Percentiles rank a stretch among this genome's conserved stretches.
phyloP scores from a whole-genome alignment of 2,888 invertebrate species.

The Sinelater perroti region DNA sequence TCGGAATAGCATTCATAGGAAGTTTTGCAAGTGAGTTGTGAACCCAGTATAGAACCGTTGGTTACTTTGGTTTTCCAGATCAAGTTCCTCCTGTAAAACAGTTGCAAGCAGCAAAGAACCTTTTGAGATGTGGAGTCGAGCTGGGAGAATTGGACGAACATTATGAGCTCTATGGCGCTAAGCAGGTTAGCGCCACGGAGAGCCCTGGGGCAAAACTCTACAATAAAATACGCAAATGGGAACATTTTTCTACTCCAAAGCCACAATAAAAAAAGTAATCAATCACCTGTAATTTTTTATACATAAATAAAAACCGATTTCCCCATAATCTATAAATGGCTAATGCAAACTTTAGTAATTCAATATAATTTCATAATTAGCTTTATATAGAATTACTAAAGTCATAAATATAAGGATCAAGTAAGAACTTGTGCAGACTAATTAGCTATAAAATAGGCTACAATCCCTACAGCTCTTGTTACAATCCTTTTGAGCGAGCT shows the following conservation, averaged over 20 bases:
- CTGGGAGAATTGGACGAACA: constrained; percentile 59
- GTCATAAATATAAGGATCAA: no score
- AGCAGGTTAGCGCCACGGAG: constrained; percentile 62
- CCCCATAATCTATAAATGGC: no score
- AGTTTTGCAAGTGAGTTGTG: constrained; percentile 62
- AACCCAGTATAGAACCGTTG: background rate
- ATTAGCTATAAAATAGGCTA: no score
- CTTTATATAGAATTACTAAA: no score
- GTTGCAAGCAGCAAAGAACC: constrained; percentile 60
- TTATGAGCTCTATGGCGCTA: constrained; percentile 65
- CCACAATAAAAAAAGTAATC: no score
- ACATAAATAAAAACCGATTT: no score
- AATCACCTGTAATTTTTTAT: no score
- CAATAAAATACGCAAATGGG: constrained; percentile 64
- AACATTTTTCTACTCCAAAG: constrained; percentile 50
- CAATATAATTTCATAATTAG: no score
- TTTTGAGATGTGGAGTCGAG: constrained; percentile 64
- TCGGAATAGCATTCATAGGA: constrained; percentile 68
- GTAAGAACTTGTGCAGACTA: no score
- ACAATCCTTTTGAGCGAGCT: no score
- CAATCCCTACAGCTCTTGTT: no score
- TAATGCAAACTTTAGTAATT: no score
- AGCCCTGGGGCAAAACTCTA: constrained; percentile 67
- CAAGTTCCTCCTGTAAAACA: constrained; percentile 60
- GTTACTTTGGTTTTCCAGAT: constrained; percentile 45